Base-by-base conservation (phyloP, 2,113 vertebrate species). In the Albula glossodonta region DNA sequence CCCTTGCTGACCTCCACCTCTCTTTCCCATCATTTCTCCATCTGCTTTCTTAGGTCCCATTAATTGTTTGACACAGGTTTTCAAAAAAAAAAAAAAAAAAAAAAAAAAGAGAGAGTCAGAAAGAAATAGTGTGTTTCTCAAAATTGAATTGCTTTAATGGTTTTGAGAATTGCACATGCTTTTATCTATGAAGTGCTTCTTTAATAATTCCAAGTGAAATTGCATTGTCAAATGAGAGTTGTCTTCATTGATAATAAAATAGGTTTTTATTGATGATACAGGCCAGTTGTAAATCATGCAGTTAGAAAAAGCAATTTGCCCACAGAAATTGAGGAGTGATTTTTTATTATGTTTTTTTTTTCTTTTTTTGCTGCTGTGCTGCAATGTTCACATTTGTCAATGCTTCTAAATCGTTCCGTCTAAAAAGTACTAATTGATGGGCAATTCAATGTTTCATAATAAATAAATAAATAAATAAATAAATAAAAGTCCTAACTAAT, bases 121-220 rank as follows among this genome's bases (percentile, higher is more conserved):
- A 41, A 41, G 31, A 41, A 41, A 41, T 8, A 4, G 41, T 79
- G 78, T 53, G 19, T 81, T 51, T 53, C 17, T 81, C 51, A 51
- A 52, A 81, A 52, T 50, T 53, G 50, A 81, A 81, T 81, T 53
- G 80, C 80, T 81, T 63, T 81, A 52, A 81, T 81, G 80, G 19
- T 17, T 81, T 81, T 81, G 80, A 51, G 79, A 51, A n/a, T 51
- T 80, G 50, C 15, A 48, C 50, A 81, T 81, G 50, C 51, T 80
- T 80, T 80, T 80, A 50, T 53, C 22, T 25, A 51, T 25, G 22
- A 19, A 81, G 22, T 81, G 50, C 19, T 50, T 49, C 50, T 51
- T 53, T 81, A 52, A 52, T 81, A 81, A 81, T 81, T 81, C 80
- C 80, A 25, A 81, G 8, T 53, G 52, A 53, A 52, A 53, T 52